Base-by-base conservation (phyloP, 2,888 invertebrate species). In the Empis livida region DNA sequence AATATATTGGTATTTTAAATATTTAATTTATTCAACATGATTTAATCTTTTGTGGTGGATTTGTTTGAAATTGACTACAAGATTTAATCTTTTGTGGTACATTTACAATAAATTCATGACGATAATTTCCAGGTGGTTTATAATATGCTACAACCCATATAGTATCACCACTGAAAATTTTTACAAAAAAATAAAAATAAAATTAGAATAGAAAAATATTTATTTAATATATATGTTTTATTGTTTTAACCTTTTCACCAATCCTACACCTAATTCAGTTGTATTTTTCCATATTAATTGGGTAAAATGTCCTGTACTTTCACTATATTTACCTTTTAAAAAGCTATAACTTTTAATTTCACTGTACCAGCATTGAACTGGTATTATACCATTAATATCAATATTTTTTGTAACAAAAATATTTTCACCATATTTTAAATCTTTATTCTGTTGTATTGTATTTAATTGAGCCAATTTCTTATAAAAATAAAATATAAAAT, bases 121-220 rank as follows among this genome's bases (percentile, higher is more conserved):
- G 73, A 54, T 84, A 80, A 67, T 95, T 95, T 3, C 94, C 95
- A 0, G 93, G 84, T 0, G 95, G 94, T 57, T 78, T 78, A 64
- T 95, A 95, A 66, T 91, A 87, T 32, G 86, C 90, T 1, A 95
- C 94, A 0, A 94, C 89, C 57, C 58, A 65, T 10, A 58, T 59
- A 3, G 54, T 64, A 82, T 87, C 54, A 82, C 76, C 61, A 79
- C 82, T 27, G n/a, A n/a, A n/a, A n/a, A n/a, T n/a, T n/a, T n/a
- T n/a, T n/a, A n/a, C n/a, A n/a, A n/a, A n/a, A n/a, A n/a, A n/a
- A n/a, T n/a, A n/a, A n/a, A n/a, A n/a, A 17, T 11, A 46, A 53
- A 23, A 38, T 5, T 16, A 15, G 35, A 32, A 6, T n/a, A n/a
- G n/a, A 39, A 37, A 37, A 15, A 16, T 15, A 10, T 15, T 38